phyloP scores from a whole-genome alignment of 2,797 vertebrate species.

The Lindbergichthys nudifrons region DNA sequence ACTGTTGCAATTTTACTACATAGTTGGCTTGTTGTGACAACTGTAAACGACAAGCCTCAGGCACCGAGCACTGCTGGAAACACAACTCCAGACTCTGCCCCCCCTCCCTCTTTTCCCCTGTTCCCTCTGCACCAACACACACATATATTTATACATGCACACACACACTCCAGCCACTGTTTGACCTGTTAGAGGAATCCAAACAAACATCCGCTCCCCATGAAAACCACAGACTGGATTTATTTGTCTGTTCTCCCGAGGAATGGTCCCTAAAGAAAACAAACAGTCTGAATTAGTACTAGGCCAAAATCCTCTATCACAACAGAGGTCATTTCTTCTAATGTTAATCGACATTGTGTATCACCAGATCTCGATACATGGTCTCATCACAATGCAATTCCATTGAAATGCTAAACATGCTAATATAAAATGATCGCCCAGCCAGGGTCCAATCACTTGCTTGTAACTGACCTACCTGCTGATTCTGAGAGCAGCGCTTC shows the following conservation, averaged over 20 bases:
- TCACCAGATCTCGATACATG: too few relatives aligned
- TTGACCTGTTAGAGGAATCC: constrained; percentile 66
- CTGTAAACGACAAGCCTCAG: constrained; percentile 61
- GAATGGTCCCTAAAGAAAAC: constrained; percentile 51
- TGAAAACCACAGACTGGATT: constrained; percentile 52
- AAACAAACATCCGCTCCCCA: constrained; percentile 65
- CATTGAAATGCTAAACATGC: too few relatives aligned
- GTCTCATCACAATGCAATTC: too few relatives aligned
- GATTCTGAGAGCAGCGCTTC: constrained; percentile 46
- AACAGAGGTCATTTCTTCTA: too few relatives aligned
- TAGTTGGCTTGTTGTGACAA: constrained; percentile 73
- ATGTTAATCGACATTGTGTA: too few relatives aligned
- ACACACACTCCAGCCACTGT: constrained; percentile 55
- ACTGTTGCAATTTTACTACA: constrained; percentile 41
- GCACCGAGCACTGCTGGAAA: constrained; percentile 48
- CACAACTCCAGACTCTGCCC: constrained; percentile 53
- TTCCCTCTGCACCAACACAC: constrained; percentile 44
- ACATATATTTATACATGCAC: background rate
- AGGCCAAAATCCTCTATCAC: too few relatives aligned
- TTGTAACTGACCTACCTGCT: constrained; percentile 55
- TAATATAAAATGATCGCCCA: too few relatives aligned
- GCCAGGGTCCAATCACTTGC: constrained; percentile 25
- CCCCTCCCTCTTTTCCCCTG: constrained; percentile 9
- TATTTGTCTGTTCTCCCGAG: constrained; percentile 51
- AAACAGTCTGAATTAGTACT: constrained; percentile 31